Percentiles rank a stretch among this genome's conserved stretches.
These are phyloP conservation scores for Erynnis tages DNA, from an alignment of 2,888 invertebrate species.

Conservation along the genomic window DNA sequence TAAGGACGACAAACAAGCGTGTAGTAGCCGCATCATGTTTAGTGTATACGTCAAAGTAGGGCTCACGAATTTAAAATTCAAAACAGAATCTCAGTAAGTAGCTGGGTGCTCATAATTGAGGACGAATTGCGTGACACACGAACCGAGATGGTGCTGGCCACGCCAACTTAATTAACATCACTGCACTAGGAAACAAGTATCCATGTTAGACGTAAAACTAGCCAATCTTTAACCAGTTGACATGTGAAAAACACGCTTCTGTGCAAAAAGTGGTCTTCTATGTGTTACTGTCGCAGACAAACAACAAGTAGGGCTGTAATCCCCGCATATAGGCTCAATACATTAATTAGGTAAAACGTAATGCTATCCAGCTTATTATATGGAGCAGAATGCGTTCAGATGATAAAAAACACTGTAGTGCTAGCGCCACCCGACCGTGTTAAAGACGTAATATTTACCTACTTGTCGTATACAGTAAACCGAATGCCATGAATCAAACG, in stretches of 20 bases:
- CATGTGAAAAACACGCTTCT: background rate
- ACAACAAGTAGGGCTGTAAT: background rate
- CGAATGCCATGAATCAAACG: too few relatives aligned
- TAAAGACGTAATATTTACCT: too few relatives aligned
- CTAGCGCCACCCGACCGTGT: too few relatives aligned
- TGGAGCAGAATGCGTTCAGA: too few relatives aligned
- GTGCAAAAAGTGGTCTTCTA: slow-evolving; percentile 6
- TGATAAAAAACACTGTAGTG: too few relatives aligned
- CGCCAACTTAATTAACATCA: slow-evolving; percentile 27
- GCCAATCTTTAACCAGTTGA: slow-evolving; percentile 5
- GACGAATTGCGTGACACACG: slow-evolving; percentile 26
- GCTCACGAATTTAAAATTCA: slow-evolving; percentile 17
- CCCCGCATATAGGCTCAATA: too few relatives aligned
- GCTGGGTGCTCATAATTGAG: slow-evolving; percentile 13
- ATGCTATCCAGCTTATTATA: too few relatives aligned
- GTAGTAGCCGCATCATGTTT: too few relatives aligned
- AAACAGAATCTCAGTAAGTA: slow-evolving; percentile 11
- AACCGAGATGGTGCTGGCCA: slow-evolving; percentile 12
- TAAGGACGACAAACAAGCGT: too few relatives aligned
- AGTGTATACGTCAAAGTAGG: slow-evolving; percentile 5
- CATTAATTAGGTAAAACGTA: slow-evolving; percentile 38
- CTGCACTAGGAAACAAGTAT: slow-evolving; percentile 18
- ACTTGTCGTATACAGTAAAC: too few relatives aligned
- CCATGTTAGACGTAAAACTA: slow-evolving; percentile 12
- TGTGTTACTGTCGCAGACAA: background rate